Evolutionary conservation across 2,888 invertebrate species (phyloP).

Genomic region (Pedicia rivosa): DNA sequence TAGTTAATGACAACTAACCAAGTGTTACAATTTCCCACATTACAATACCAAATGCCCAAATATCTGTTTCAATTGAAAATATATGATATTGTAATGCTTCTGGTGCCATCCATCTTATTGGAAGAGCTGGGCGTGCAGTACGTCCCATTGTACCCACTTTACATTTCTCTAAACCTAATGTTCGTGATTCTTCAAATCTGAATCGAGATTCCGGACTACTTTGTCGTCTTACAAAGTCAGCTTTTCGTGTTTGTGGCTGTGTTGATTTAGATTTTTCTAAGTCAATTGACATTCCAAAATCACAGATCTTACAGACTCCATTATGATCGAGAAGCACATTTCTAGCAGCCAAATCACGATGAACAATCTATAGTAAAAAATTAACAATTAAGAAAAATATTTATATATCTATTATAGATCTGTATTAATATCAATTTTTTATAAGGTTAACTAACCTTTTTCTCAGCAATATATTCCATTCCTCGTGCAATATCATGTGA

Average conservation of each 20-base stretch:
- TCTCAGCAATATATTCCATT: conserved; percentile 69
- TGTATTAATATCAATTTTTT: neutral
- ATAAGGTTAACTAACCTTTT: conserved; percentile 42
- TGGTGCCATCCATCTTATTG: conserved; percentile 64
- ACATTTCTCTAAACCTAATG: conserved; percentile 1
- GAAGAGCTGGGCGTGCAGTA: conserved; percentile 24
- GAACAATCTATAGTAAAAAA: conserved; percentile 47
- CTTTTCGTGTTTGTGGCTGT: conserved; percentile 17
- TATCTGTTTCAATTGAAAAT: conserved; percentile 67
- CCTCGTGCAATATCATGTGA: conserved; percentile 70
- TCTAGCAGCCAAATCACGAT: conserved; percentile 68
- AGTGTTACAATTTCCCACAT: conserved; percentile 79
- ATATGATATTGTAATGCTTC: conserved; percentile 63
- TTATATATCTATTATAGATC: neutral
- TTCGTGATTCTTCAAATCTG: conserved; percentile 21
- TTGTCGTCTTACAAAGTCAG: conserved; percentile 19
- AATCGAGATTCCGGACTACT: conserved; percentile 18
- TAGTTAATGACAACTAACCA: conserved; percentile 32
- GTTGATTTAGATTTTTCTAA: conserved; percentile 28
- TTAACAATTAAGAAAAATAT: neutral
- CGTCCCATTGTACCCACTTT: conserved; percentile 10
- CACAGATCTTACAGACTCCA: conserved; percentile 75
- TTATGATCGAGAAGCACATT: conserved; percentile 72
- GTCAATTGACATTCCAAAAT: conserved; percentile 72
- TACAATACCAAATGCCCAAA: conserved; percentile 76